Evolutionary conservation across 1,140 invertebrate species (phyloP).

Genomic region (Hylaeus volcanicus): DNA sequence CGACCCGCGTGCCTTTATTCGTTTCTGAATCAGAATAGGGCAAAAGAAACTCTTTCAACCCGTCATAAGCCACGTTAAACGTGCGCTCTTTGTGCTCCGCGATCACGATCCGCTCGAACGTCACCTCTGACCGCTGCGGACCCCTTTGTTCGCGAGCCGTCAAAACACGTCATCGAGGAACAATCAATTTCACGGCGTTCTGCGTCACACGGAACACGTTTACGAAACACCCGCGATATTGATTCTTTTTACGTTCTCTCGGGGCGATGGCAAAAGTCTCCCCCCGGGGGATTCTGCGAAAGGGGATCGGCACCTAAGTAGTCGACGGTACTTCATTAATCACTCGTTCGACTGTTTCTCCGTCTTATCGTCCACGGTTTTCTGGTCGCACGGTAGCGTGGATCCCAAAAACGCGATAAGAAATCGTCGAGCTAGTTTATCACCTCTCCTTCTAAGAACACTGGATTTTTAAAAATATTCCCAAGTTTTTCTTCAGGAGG

Average conservation of each 20-base stretch:
- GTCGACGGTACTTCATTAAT: conserved; percentile 58
- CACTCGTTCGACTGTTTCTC: conserved; percentile 16
- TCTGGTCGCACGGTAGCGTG: not conserved
- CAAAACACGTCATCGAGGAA: conserved; percentile 4
- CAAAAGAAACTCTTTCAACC: not conserved
- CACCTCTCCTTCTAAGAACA: too few relatives aligned
- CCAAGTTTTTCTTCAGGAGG: too few relatives aligned
- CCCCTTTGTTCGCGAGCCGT: not conserved
- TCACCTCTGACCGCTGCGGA: not conserved
- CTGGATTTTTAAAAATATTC: too few relatives aligned
- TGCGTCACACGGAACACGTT: conserved; percentile 8
- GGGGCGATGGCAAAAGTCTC: not conserved
- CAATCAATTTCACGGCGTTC: conserved; percentile 37
- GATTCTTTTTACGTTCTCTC: conserved; percentile 29
- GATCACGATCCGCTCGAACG: conserved; percentile 5
- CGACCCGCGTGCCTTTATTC: not conserved
- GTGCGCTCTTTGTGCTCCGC: not conserved
- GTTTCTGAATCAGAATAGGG: not conserved
- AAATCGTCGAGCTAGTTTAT: too few relatives aligned
- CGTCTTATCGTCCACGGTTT: not conserved
- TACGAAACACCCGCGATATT: conserved; percentile 32
- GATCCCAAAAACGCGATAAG: too few relatives aligned
- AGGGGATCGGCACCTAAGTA: conserved; percentile 53
- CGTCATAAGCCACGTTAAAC: not conserved
- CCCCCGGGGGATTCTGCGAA: conserved; percentile 42